These are phyloP conservation scores for Chiloscyllium punctatum DNA, from an alignment of 2,797 vertebrate species.

Conservation along the genomic window DNA sequence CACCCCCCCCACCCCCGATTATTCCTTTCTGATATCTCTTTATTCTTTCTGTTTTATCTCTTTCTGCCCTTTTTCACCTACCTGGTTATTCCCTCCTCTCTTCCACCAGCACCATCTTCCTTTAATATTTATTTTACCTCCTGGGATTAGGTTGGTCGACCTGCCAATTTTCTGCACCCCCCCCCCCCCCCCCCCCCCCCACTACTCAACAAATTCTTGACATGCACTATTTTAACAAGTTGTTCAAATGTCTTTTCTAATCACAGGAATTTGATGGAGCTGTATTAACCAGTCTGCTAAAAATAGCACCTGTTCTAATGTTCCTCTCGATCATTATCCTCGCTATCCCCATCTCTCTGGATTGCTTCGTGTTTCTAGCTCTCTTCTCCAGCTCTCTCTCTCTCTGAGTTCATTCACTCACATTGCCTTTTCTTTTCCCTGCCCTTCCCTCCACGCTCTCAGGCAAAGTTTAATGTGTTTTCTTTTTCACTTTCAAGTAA, in stretches of 20 bases:
- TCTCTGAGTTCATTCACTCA: no score
- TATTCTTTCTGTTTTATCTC: not conserved
- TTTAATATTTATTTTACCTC: not conserved
- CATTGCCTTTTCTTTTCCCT: not conserved
- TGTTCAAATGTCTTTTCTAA: not conserved
- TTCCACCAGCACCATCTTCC: not conserved
- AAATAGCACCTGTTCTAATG: not conserved
- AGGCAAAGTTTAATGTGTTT: not conserved
- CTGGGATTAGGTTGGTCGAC: no score
- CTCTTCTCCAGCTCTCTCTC: not conserved
- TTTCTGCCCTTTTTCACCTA: not conserved
- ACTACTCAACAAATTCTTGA: not conserved
- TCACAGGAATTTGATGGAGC: not conserved
- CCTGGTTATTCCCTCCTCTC: no score
- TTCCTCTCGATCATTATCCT: not conserved
- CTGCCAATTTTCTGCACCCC: not conserved
- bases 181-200: no score
- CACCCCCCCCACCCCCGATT: not conserved
- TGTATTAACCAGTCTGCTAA: not conserved
- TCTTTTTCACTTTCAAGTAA: not conserved
- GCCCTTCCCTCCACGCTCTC: not conserved
- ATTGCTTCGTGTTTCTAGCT: not conserved
- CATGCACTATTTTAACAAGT: not conserved
- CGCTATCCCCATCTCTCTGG: not conserved
- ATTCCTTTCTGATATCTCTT: not conserved